These are phyloP conservation scores for Andrena bucephala DNA, from an alignment of 2,888 invertebrate genomes.

Conservation along the genomic window DNA sequence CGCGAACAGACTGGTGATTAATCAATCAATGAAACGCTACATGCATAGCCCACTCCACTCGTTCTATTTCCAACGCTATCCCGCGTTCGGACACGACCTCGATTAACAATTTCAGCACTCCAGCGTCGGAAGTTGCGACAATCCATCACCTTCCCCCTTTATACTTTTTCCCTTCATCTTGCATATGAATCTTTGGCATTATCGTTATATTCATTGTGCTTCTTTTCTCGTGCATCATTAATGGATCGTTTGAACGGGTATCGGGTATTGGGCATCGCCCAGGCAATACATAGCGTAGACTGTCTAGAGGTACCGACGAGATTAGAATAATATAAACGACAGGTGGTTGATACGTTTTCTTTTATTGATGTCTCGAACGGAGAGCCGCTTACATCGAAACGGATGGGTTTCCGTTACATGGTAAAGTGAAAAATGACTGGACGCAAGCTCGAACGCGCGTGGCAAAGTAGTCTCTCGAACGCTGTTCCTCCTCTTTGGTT, in stretches of 20 bases:
- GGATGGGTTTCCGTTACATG: conserved; percentile 24
- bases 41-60: neutral
- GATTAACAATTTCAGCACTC: conserved; percentile 62
- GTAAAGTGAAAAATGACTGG: conserved; percentile 52
- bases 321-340: neutral
- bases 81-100: conserved; percentile 57
- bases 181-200: neutral
- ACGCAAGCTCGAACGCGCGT: conserved; percentile 45
- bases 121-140: conserved; percentile 46
- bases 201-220: neutral
- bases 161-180: neutral
- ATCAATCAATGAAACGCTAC: conserved; percentile 29
- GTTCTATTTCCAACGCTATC: conserved; percentile 29
- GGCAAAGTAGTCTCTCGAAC: conserved; percentile 56
- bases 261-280: too few relatives aligned
- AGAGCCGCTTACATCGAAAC: conserved; percentile 36
- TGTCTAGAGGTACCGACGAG: neutral
- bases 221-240: neutral
- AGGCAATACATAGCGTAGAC: neutral
- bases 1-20: conserved; percentile 23
- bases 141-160: neutral
- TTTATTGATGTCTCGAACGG: conserved; percentile 54
- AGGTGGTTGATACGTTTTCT: conserved; percentile 36
- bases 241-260: too few relatives aligned
- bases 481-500: conserved; percentile 28